Evolutionary conservation across 2,888 invertebrate species (phyloP).

Genomic region (Philereme transversata): DNA sequence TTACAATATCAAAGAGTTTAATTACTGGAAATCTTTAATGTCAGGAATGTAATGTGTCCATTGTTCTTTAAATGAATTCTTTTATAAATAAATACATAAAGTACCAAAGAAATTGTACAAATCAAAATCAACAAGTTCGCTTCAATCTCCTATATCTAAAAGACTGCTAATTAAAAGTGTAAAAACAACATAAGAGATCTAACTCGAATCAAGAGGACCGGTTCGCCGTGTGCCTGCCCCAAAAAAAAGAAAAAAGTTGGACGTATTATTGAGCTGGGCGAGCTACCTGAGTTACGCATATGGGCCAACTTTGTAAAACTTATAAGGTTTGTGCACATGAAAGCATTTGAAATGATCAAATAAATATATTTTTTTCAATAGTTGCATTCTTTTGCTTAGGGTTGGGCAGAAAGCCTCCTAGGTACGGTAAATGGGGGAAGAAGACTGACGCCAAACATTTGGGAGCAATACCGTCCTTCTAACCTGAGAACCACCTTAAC

Average conservation of each 20-base stretch:
- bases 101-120: background rate
- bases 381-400: too few species aligned
- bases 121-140: background rate
- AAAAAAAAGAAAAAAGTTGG: slow-evolving; percentile 40
- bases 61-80: too few species aligned
- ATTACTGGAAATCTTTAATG: too few species aligned
- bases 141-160: slow-evolving; percentile 12
- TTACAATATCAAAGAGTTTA: too few species aligned
- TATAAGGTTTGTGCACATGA: slow-evolving; percentile 21
- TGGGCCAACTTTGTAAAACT: slow-evolving; percentile 39
- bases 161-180: slow-evolving; percentile 35
- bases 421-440: too few species aligned
- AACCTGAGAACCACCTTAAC: too few species aligned
- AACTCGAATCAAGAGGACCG: slow-evolving; percentile 36
- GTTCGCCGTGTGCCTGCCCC: slow-evolving; percentile 40
- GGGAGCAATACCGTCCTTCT: too few species aligned
- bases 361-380: too few species aligned
- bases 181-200: slow-evolving; percentile 42
- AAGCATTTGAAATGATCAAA: background rate
- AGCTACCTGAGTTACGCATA: slow-evolving; percentile 49
- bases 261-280: slow-evolving; percentile 44
- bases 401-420: too few species aligned
- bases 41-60: too few species aligned
- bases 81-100: too few species aligned
- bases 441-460: too few species aligned